A percentile compares a stretch with the other conserved stretches of the same genome.
Evolutionary conservation across 2,113 vertebrate species (phyloP).

Genomic region (Corythornis cristatus): DNA sequence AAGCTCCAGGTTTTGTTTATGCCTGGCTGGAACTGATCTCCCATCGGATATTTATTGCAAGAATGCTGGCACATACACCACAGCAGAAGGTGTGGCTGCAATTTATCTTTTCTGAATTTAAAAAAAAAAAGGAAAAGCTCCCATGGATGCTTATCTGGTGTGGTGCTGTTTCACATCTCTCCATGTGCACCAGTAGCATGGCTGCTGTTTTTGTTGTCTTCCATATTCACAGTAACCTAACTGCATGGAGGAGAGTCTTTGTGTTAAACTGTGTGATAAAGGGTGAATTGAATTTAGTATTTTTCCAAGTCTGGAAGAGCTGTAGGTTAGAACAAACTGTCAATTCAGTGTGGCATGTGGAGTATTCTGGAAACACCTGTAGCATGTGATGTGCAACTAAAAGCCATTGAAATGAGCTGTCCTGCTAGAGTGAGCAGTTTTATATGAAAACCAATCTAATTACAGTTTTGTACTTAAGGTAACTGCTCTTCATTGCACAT

Average conservation of each 20-base stretch:
- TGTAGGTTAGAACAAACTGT: background rate
- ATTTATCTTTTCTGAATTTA: constrained; percentile 74
- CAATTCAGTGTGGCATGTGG: background rate
- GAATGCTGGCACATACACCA: constrained; percentile 98
- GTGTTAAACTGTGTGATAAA: background rate
- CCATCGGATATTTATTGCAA: constrained; percentile 98
- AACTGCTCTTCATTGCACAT: background rate
- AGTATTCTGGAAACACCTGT: background rate
- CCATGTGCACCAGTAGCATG: constrained; percentile 24
- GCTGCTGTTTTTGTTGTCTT: constrained; percentile 40
- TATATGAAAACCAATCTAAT: background rate
- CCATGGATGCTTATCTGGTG: constrained; percentile 2
- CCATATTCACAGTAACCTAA: constrained; percentile 28
- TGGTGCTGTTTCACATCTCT: constrained; percentile 25
- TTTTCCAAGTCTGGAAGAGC: background rate
- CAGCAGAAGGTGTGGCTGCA: constrained; percentile 96
- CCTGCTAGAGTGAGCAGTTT: background rate
- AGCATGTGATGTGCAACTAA: rapidly evolving
- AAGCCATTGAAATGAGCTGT: background rate
- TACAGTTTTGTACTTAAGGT: background rate
- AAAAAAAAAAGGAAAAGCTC: background rate
- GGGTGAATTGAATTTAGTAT: background rate
- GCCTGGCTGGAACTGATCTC: constrained; percentile 99
- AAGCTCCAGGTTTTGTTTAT: constrained; percentile 98
- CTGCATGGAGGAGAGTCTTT: constrained; percentile 12